Evolutionary conservation across 30 jellyfish, hydroid and myxozoan species (phyloP).

Genomic region (Aurelia coerulea): DNA sequence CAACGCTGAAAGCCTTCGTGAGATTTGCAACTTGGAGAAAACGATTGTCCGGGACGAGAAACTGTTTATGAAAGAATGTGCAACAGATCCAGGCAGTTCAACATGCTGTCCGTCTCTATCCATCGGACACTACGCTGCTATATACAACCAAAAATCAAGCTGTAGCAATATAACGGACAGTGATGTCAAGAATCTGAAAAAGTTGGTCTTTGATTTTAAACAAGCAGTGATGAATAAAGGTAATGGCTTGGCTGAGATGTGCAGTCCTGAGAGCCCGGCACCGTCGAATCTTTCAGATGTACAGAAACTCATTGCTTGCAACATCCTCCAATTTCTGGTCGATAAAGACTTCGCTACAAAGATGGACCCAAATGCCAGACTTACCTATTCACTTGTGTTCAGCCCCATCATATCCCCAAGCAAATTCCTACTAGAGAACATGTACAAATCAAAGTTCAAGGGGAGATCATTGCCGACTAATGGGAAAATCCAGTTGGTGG

Average conservation of each 20-base stretch:
- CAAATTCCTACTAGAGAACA: conserved; percentile 14
- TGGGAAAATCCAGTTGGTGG: conserved; percentile 32
- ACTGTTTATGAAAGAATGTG: conserved; percentile 52
- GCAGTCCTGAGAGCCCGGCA: background rate
- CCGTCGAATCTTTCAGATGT: background rate
- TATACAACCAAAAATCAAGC: conserved; percentile 10
- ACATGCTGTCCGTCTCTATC: conserved; percentile 58
- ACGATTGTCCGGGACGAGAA: conserved; percentile 26
- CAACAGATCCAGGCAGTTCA: background rate
- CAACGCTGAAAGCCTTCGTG: conserved; percentile 36
- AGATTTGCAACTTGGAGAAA: conserved; percentile 57
- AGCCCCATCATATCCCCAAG: conserved; percentile 58
- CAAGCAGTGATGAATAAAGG: background rate
- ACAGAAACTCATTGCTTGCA: conserved; percentile 1
- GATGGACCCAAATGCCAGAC: background rate
- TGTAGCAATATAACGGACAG: conserved; percentile 47
- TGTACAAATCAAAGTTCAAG: conserved; percentile 28
- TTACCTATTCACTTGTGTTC: conserved; percentile 60
- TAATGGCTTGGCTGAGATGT: background rate
- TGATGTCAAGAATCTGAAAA: conserved; percentile 30
- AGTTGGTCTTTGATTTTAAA: conserved; percentile 16
- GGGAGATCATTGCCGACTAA: conserved; percentile 5
- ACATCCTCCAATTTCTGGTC: conserved; percentile 45
- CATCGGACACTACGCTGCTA: conserved; percentile 68
- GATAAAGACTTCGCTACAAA: conserved; percentile 48